Percentiles rank a stretch among this genome's conserved stretches.
These are phyloP conservation scores for Sitophilus oryzae DNA, from an alignment of 1,140 invertebrate genomes.

Conservation along the genomic window DNA sequence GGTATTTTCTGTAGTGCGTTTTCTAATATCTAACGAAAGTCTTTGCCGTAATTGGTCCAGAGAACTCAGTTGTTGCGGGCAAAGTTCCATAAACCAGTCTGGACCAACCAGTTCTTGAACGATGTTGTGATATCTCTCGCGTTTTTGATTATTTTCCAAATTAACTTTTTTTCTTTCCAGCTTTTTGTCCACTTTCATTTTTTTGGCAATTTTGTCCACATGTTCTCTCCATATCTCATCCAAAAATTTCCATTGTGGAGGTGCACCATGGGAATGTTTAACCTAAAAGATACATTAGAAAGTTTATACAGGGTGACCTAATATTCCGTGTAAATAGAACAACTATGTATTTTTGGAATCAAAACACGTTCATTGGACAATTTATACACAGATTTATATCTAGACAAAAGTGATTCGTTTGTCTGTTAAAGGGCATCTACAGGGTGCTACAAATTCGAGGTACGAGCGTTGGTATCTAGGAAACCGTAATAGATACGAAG, in stretches of 20 bases:
- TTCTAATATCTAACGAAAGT: slow-evolving; percentile 2
- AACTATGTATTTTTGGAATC: too few species aligned
- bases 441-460: too few species aligned
- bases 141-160: slow-evolving; percentile 2
- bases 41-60: slow-evolving; percentile 31
- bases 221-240: slow-evolving; percentile 32
- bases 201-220: slow-evolving; percentile 16
- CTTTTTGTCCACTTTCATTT: slow-evolving; percentile 18
- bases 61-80: slow-evolving; percentile 29
- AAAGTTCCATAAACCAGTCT: slow-evolving; percentile 41
- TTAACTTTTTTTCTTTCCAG: slow-evolving; percentile 5
- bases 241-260: slow-evolving; percentile 30
- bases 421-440: too few species aligned
- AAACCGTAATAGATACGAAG: too few species aligned
- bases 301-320: too few species aligned
- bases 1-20: slow-evolving; percentile 25
- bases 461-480: too few species aligned
- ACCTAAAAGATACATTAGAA: slow-evolving; percentile 20
- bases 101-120: slow-evolving; percentile 30
- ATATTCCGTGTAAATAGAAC: too few species aligned
- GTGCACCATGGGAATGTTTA: slow-evolving; percentile 22
- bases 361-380: too few species aligned
- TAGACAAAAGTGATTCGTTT: too few species aligned
- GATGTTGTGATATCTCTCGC: not conserved
- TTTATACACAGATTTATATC: too few species aligned